Percentiles rank a stretch among this genome's conserved stretches.
Evolutionary conservation across 2,797 vertebrate genomes (phyloP).

Genomic region (Furcifer pardalis): DNA sequence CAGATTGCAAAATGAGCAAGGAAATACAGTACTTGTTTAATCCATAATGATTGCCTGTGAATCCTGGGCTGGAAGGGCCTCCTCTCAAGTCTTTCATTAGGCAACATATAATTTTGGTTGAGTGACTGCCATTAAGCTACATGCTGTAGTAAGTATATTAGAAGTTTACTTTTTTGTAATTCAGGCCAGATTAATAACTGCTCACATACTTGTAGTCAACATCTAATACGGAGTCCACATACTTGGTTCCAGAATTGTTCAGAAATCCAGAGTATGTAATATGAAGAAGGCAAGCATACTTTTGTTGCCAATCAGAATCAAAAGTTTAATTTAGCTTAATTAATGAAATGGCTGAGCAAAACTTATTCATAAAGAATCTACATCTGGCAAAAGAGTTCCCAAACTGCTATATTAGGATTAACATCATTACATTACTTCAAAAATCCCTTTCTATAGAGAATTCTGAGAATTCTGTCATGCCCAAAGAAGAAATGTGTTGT

Average conservation of each 20-base stretch:
- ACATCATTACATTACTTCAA: constrained; percentile 64
- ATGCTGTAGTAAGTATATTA: constrained; percentile 19
- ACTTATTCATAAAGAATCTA: constrained; percentile 38
- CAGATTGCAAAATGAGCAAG: not conserved
- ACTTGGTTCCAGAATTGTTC: constrained; percentile 51
- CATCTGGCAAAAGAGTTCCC: constrained; percentile 10
- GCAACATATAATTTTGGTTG: constrained; percentile 18
- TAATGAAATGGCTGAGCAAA: constrained; percentile 50
- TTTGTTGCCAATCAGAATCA: constrained; percentile 28
- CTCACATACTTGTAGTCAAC: constrained; percentile 27
- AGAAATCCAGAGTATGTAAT: constrained; percentile 44
- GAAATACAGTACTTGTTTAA: constrained; percentile 23
- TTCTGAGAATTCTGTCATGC: constrained; percentile 61
- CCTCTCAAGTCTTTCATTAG: constrained; percentile 31
- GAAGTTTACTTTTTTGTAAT: constrained; percentile 20
- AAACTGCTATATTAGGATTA: constrained; percentile 54
- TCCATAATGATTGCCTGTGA: not conserved
- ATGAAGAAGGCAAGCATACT: constrained; percentile 36
- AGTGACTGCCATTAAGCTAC: not conserved
- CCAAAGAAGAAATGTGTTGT: constrained; percentile 67
- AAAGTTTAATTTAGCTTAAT: constrained; percentile 40
- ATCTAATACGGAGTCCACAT: constrained; percentile 38
- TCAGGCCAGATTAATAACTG: accelerated
- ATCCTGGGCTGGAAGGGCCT: constrained; percentile 20
- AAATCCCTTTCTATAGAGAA: constrained; percentile 62